Conservation (phyloP, 2,888 invertebrate species). For the Malthinus seriepunctatus region DNA sequence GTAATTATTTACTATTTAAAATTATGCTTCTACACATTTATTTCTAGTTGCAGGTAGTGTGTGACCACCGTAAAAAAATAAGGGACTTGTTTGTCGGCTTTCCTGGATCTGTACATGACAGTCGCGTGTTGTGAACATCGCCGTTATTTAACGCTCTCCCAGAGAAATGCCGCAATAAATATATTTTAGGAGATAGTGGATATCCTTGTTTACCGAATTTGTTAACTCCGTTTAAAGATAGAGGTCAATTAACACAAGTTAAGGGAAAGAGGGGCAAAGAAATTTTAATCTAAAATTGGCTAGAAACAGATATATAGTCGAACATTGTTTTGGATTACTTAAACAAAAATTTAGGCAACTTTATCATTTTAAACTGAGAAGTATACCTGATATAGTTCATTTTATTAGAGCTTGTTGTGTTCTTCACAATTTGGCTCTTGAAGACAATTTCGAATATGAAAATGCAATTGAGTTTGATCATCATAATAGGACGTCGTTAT, state of each 20-base stretch:
- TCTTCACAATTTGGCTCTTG: conserved; percentile 12
- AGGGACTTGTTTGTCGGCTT: conserved; percentile 10
- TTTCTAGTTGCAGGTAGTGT: conserved; percentile 16
- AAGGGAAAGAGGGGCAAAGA: conserved; percentile 1
- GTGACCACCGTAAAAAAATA: conserved; percentile 10
- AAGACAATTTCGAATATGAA: not conserved
- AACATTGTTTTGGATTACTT: conserved; percentile 20
- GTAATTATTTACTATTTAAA: not conserved
- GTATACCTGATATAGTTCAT: conserved; percentile 12
- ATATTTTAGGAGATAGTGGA: conserved; percentile 13
- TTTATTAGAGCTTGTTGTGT: conserved; percentile 18
- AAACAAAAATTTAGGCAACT: conserved; percentile 23
- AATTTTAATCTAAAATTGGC: conserved; percentile 15
- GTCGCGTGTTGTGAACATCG: not conserved
- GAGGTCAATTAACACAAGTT: conserved; percentile 14
- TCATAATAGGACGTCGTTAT: too few relatives aligned
- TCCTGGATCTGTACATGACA: conserved; percentile 8
- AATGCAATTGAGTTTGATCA: too few relatives aligned
- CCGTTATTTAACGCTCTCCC: not conserved
- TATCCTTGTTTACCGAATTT: conserved; percentile 14
- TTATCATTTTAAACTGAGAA: conserved; percentile 20
- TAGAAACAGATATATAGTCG: conserved; percentile 15
- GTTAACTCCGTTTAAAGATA: conserved; percentile 15
- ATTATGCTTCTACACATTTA: not conserved
- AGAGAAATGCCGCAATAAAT: conserved; percentile 7